Conservation (phyloP, 2,888 invertebrate species). For the Papilio demoleus region DNA sequence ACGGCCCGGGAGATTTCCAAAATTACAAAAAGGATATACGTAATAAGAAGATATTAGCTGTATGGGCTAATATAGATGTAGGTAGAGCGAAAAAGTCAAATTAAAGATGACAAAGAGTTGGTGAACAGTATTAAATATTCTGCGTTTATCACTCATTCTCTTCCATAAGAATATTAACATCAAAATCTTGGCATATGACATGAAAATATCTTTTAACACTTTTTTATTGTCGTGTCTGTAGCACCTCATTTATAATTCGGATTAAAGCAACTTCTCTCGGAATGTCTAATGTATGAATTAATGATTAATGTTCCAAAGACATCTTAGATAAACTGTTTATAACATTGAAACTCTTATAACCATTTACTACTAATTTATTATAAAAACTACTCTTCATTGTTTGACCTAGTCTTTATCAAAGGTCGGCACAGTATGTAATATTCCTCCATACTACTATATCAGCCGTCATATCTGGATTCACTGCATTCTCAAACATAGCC, state of each 20-base stretch:
- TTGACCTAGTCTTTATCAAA: no score
- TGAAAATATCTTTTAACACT: slow-evolving; percentile 62
- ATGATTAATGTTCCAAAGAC: slow-evolving; percentile 62
- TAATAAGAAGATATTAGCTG: no score
- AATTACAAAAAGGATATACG: no score
- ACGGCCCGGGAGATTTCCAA: no score
- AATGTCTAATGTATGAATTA: slow-evolving; percentile 82
- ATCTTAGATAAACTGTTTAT: background rate
- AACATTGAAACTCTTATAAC: background rate
- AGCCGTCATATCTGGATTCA: no score
- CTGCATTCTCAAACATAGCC: no score
- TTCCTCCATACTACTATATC: no score
- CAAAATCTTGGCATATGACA: background rate
- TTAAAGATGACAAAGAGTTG: background rate
- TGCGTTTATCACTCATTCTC: background rate
- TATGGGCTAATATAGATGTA: no score
- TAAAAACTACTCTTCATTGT: no score
- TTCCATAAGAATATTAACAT: background rate
- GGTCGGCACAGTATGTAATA: no score
- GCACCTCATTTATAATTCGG: slow-evolving; percentile 82
- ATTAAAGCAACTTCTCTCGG: slow-evolving; percentile 80
- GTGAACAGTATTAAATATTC: background rate
- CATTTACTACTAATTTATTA: no score
- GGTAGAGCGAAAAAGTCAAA: no score
- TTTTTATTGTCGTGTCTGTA: slow-evolving; percentile 74